Base-by-base conservation (phyloP, 2,888 invertebrate genomes). In the Drosophila mimetica region DNA sequence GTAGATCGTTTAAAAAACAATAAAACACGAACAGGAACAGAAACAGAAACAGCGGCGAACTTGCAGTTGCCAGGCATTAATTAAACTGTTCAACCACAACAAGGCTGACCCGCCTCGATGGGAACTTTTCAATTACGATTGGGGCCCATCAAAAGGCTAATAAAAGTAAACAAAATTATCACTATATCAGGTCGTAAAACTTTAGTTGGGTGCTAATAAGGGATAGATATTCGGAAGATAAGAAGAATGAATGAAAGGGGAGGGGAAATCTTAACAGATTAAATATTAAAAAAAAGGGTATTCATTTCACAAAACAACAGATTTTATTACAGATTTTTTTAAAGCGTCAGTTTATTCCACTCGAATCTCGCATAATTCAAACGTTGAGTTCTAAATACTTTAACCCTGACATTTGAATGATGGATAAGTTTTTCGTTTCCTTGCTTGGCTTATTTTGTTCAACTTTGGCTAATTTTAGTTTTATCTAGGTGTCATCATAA, bases 1-100 rank as follows among this genome's bases (percentile, higher is more conserved):
- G 86, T 81, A 77, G 74, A 88, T 79, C 88, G 88, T 88, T 88
- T 88, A 88, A 89, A 88, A 85, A 85, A 84, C 88, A 88, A 88
- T 88, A 88, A 86, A 89, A 84, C 75, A 84, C 77, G 74, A 82
- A 71, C 37, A 59, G 30, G 74, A 82, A 71, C 37, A 59, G 30
- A 61, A 65, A 47, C 60, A 48, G 41, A 41, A 50, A 47, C 48
- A 61, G 44, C 36, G 44, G 22, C 52, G 59, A 57, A 72, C 59
- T 52, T 51, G 25, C 46, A 58, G 41, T 69, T 65, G 67, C 58
- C 52, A 58, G 58, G 74, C 73, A 81, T 77, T 84, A 84, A 84
- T 84, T 88, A 88, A 84, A 88, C 86, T 86, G 86, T 88, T 83
- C 83, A 76, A 64, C 77, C 86, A 73, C 66, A 82, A 66, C 52